Evolutionary conservation across 2,888 invertebrate species (phyloP).

Genomic region (Drosophila setosimentum): DNA sequence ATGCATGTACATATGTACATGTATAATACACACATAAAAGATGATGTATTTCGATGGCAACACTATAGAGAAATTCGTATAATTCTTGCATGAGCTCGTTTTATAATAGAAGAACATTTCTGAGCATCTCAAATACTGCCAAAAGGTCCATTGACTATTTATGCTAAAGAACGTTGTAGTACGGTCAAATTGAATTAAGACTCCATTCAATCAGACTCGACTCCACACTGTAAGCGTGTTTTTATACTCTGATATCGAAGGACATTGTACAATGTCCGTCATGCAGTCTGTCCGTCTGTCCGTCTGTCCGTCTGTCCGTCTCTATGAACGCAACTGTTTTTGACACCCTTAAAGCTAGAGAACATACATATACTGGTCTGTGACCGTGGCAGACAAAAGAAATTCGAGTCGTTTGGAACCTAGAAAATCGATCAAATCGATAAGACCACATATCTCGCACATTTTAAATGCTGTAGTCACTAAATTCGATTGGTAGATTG

Average conservation of each 20-base stretch:
- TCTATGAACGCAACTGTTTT: neutral
- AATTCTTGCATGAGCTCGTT: neutral
- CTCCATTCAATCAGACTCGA: neutral
- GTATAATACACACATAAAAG: neutral
- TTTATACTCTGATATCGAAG: neutral
- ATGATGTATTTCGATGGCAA: conserved; percentile 9
- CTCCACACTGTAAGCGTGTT: neutral
- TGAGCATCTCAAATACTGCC: neutral
- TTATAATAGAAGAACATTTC: neutral
- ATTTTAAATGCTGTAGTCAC: neutral
- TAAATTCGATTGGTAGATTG: neutral
- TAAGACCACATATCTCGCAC: neutral
- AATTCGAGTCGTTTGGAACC: too few species aligned
- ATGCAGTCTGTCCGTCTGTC: neutral
- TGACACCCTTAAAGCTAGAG: neutral
- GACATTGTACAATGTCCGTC: neutral
- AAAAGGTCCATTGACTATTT: neutral
- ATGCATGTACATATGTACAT: neutral
- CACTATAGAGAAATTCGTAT: conserved; percentile 9
- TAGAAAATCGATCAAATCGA: neutral
- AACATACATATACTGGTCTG: too few species aligned
- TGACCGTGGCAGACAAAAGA: neutral
- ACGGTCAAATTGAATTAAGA: neutral
- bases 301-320: neutral
- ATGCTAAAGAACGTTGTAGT: neutral